These are phyloP conservation scores for Galaxea fascicularis DNA, from an alignment of 92 coral and sea anemone species.

Conservation along the genomic window DNA sequence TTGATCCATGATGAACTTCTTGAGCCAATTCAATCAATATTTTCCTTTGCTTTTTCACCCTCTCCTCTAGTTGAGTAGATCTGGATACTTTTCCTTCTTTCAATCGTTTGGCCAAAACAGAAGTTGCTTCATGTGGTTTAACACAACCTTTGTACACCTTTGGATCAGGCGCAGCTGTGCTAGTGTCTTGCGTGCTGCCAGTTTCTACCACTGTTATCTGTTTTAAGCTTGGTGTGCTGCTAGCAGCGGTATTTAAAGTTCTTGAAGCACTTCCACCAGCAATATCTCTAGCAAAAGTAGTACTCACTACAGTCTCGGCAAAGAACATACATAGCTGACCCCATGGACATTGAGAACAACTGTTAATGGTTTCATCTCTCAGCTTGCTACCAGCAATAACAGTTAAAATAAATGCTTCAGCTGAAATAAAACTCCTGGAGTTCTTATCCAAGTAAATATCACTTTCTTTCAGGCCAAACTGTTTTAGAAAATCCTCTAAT, in stretches of 20 bases:
- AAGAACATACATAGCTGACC: background rate
- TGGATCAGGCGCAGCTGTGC: background rate
- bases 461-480: background rate
- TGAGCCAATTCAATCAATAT: conserved; percentile 13
- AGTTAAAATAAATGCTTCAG: conserved; percentile 12
- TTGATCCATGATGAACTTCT: conserved; percentile 6
- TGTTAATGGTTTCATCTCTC: background rate
- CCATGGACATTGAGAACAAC: background rate
- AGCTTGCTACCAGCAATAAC: conserved; percentile 14
- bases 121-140: too few relatives aligned
- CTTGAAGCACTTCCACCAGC: background rate
- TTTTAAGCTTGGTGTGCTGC: background rate
- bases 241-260: too few relatives aligned
- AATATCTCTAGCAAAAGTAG: background rate
- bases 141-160: too few relatives aligned
- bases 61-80: conserved; percentile 16
- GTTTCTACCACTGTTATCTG: background rate
- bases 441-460: conserved; percentile 12
- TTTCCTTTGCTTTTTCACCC: conserved; percentile 2
- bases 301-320: background rate
- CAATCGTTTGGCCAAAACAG: background rate
- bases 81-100: background rate
- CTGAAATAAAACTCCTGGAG: conserved; percentile 12
- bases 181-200: background rate
- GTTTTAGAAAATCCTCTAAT: background rate